Evolutionary conservation across 2,797 vertebrate genomes (phyloP), one percentile per base, ranked within the genome.

Genomic region (Sylvilagus floridanus): DNA sequence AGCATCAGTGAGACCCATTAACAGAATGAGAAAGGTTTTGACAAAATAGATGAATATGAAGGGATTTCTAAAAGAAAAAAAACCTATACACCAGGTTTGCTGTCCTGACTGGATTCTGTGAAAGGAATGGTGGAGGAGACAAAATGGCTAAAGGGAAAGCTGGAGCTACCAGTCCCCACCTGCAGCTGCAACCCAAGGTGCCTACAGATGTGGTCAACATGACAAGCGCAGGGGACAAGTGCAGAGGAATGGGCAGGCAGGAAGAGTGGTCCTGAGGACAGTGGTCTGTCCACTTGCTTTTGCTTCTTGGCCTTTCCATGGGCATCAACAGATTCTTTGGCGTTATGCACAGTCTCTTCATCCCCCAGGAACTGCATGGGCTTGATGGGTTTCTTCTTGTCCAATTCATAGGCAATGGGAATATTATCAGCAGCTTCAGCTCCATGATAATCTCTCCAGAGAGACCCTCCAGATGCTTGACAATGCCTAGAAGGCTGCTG

Each of bases 311-410:
- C 99, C 98, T 99, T 99, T 97, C 99, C 99, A 98, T 99, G 99
- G 96, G 99, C 99, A 65, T 99, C 99, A 10, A 99, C 99, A 0
- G 99, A 99, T 84, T 99, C 99, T 99, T 99, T 99, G 96, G 99
- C 99, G 97, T 99, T 99, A 96, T 98, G 99, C 57, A 99, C 99
- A 0, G 99, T 99, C 98, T 99, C 99, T 96, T 99, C 99, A n/a
- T 99, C 99, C 54, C 99, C 99, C 85, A 99, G 98, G 98, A 99
- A 99, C 98, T 99, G 99, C 99, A 99, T 99, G 93, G 99, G 99
- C 97, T 99, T 99, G 81, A 99, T 35, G 0, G 99, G 99, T 97
- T 99, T 99, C 98, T 99, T 99, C 98, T 99, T 99, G 98, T 99
- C 99, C 97, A 99, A 98, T 97, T 99, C 99, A 0, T 99, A 99